A percentile compares a stretch with the other conserved stretches of the same genome.
phyloP scores from a whole-genome alignment of 2,888 invertebrate genomes.

The Perizoma affinitatum region DNA sequence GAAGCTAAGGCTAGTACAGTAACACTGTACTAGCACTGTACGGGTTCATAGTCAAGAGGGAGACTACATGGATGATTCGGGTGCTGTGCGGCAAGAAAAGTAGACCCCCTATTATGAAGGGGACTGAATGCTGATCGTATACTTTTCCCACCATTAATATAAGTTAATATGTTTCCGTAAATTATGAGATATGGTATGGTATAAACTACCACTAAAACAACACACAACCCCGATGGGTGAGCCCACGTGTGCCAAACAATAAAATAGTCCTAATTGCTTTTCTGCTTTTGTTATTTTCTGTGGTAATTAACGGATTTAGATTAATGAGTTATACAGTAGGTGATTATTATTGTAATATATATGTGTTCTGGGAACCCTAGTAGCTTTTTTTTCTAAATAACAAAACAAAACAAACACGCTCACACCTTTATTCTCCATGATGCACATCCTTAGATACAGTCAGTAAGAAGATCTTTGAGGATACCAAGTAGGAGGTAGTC shows the following conservation, averaged over 20 bases:
- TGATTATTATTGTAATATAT: slow-evolving; percentile 16
- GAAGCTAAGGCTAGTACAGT: too few relatives aligned
- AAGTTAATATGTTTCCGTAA: slow-evolving; percentile 34
- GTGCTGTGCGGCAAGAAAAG: too few relatives aligned
- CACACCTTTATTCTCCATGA: too few relatives aligned
- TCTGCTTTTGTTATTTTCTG: slow-evolving; percentile 41
- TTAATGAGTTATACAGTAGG: slow-evolving; percentile 37
- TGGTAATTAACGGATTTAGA: slow-evolving; percentile 41
- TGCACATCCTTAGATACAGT: too few relatives aligned
- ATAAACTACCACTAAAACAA: slow-evolving; percentile 40
- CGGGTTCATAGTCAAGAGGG: too few relatives aligned
- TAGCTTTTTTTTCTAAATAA: too few relatives aligned
- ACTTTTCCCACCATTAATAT: slow-evolving; percentile 43
- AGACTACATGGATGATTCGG: too few relatives aligned
- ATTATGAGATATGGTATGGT: slow-evolving; percentile 39
- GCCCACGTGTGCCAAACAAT: slow-evolving; percentile 41
- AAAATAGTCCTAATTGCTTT: slow-evolving; percentile 38
- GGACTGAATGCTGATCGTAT: not conserved
- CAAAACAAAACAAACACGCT: too few relatives aligned
- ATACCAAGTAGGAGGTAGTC: too few relatives aligned
- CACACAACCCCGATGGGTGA: slow-evolving; percentile 18
- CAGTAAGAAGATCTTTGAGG: too few relatives aligned
- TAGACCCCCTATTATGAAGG: not conserved
- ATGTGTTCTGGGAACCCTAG: slow-evolving; percentile 11
- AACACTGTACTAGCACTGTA: too few relatives aligned